Evolutionary conservation across 2,888 invertebrate genomes (phyloP).

Genomic region (Papilio demoleus): DNA sequence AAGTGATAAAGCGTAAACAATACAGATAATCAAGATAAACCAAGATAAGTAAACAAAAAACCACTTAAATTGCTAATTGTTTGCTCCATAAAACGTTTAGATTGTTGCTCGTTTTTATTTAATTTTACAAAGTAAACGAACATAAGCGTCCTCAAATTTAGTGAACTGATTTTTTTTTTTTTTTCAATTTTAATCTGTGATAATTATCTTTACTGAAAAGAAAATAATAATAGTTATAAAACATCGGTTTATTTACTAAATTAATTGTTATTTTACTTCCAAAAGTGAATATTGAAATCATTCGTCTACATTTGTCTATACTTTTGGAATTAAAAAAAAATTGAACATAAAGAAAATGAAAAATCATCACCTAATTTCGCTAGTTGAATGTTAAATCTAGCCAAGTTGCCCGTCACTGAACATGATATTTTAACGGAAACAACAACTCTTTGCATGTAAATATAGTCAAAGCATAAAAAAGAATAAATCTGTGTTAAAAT

Average conservation of each 20-base stretch:
- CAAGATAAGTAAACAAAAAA: conserved; percentile 20
- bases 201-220: too few species aligned
- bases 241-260: too few species aligned
- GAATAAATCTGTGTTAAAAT: neutral
- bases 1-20: neutral
- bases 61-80: conserved; percentile 26
- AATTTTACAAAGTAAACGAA: neutral
- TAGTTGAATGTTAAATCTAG: too few species aligned
- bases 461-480: neutral
- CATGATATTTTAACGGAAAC: neutral
- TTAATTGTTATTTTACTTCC: too few species aligned
- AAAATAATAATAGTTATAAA: too few species aligned
- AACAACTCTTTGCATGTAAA: too few species aligned
- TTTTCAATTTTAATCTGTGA: neutral
- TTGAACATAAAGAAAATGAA: neutral
- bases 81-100: conserved; percentile 4
- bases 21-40: conserved; percentile 10
- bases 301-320: too few species aligned
- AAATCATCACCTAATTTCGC: neutral
- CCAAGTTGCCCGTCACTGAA: too few species aligned
- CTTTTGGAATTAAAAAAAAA: neutral
- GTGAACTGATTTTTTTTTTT: neutral
- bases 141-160: neutral
- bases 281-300: too few species aligned
- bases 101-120: conserved; percentile 3